These are phyloP conservation scores for Yponomeuta sedellus DNA, from an alignment of 2,888 invertebrate genomes.

Conservation along the genomic window DNA sequence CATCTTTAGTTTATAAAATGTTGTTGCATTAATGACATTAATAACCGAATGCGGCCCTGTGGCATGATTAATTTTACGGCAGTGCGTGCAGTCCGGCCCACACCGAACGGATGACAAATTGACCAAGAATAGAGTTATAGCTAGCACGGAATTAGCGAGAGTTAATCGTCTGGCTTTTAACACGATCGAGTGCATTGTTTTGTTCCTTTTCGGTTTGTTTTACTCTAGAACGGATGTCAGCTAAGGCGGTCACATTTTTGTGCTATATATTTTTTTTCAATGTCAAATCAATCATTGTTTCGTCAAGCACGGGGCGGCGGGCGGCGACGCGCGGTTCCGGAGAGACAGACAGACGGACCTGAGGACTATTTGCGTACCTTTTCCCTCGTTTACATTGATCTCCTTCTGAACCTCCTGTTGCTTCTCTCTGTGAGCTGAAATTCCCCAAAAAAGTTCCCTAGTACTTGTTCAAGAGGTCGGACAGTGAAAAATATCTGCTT, in stretches of 20 bases:
- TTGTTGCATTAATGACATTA: background rate
- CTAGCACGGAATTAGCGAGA: conserved; percentile 17
- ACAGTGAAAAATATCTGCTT: no score
- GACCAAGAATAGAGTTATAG: conserved; percentile 42
- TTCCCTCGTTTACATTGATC: background rate
- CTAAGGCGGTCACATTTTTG: conserved; percentile 2
- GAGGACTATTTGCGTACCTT: conserved; percentile 62
- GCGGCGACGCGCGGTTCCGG: conserved; percentile 59
- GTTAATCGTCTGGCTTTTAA: background rate
- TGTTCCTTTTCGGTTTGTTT: background rate
- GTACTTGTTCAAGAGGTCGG: no score
- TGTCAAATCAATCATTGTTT: conserved; percentile 63
- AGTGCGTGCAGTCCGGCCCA: conserved; percentile 12
- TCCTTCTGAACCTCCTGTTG: background rate
- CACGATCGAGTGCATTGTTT: background rate
- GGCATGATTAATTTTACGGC: conserved; percentile 25
- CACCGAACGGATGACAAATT: conserved; percentile 32
- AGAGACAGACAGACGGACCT: conserved; percentile 30
- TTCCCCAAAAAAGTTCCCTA: no score
- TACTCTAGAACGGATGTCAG: conserved; percentile 10
- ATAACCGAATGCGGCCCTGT: conserved; percentile 15
- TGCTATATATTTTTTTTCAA: conserved; percentile 38
- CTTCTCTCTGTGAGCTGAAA: no score
- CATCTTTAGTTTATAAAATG: background rate
- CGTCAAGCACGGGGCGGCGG: conserved; percentile 44